A percentile compares a stretch with the other conserved stretches of the same genome.
Evolutionary conservation across 2,797 vertebrate genomes (phyloP).

Genomic region (Gadopsis bispinosus): DNA sequence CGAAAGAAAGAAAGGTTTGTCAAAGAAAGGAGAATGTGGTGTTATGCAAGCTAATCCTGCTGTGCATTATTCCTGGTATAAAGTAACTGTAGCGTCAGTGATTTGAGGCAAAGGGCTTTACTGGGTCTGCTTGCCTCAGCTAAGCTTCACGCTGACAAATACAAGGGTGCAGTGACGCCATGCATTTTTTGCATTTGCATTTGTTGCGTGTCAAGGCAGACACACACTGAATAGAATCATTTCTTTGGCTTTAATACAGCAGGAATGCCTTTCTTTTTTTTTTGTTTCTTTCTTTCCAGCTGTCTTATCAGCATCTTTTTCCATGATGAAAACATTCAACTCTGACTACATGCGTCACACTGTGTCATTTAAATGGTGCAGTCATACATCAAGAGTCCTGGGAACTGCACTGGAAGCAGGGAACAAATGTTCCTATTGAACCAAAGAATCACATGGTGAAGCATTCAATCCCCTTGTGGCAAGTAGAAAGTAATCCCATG

Average conservation of each 20-base stretch:
- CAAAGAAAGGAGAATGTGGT: conserved; percentile 16
- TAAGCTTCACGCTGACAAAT: conserved; percentile 38
- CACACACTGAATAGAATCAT: background rate
- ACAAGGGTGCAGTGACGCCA: background rate
- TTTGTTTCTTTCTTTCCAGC: conserved; percentile 10
- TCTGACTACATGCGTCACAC: conserved; percentile 7
- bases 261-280: background rate
- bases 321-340: conserved; percentile 19
- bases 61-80: conserved; percentile 44
- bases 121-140: conserved; percentile 53
- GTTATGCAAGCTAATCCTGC: conserved; percentile 62
- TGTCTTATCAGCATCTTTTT: conserved; percentile 19
- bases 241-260: background rate
- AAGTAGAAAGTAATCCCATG: conserved; percentile 71
- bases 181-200: conserved; percentile 24
- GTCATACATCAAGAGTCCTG: conserved; percentile 54
- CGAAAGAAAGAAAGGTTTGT: conserved; percentile 11
- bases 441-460: conserved; percentile 70
- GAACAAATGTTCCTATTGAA: conserved; percentile 73
- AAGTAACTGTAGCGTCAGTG: conserved; percentile 61
- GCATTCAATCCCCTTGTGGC: conserved; percentile 59
- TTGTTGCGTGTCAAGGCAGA: conserved; percentile 15
- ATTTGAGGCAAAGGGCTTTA: conserved; percentile 54
- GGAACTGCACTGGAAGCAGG: conserved; percentile 33
- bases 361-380: conserved; percentile 52